Base-by-base conservation (phyloP, 2,113 vertebrate species). In the Micromys minutus region DNA sequence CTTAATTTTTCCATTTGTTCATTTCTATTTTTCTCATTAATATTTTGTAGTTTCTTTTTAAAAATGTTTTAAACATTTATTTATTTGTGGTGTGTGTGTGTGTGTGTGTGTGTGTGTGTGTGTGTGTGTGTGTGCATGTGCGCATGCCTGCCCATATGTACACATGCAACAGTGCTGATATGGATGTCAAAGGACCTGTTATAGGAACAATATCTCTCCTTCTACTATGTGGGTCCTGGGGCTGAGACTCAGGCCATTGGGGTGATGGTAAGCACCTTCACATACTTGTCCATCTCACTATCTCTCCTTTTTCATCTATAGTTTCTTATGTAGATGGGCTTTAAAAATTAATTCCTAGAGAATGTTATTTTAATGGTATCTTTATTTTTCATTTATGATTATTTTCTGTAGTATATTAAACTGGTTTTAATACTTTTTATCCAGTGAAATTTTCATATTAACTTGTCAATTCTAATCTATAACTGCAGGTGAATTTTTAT, bases 1-100 rank as follows among this genome's bases (percentile, higher is more conserved):
- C 21, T 91, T 95, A 84, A 79, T 94, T 75, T n/a, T 52, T 80
- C 36, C 67, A 75, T 92, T 89, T 94, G 42, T 83, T 34, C 83
- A 34, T 75, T 92, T 95, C 57, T 89, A 86, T 26, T 63, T 87
- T 24, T 47, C 36, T 36, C 36, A 65, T 17, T 80, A 89, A 69
- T 17, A 95, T 39, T 94, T 91, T 67, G 26, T 45, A 61, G 39
- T 84, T 84, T 63, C 24, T 63, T 81, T 59, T 83, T 81, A 26
- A 24, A 45, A 16, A n/a, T n/a, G 12, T 17, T 84, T 45, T 34
- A 19, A 84, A 45, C 81, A 42, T 83, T 83, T 42, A 61, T 84
- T 63, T 61, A 2, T 84, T 4, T 36, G 47, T 52, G 31, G 34
- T 29, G 34, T 26, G 39, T 15, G 26, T 5, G 4, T 21, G 17